Base-by-base conservation (phyloP, 2,888 invertebrate species). In the Metacarcinus magister region DNA sequence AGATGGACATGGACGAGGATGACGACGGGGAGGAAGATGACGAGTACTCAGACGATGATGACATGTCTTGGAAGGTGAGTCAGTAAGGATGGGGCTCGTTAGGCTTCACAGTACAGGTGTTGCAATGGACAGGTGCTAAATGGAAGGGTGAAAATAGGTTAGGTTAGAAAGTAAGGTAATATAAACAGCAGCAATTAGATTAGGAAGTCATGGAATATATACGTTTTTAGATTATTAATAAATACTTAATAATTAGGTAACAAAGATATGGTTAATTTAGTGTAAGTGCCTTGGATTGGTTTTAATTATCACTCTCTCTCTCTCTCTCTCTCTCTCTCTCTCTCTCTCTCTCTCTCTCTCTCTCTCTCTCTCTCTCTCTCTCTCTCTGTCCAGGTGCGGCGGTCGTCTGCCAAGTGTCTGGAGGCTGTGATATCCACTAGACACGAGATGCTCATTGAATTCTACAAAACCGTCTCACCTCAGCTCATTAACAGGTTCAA, bases 41-140 rank as follows among this genome's bases (percentile, higher is more conserved):
- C 97, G 99, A 99, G 97, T 99, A 99, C 97, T 99, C 99, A 92
- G 99, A 99, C 97, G 99, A 99, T 97, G 99, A 99, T 97, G 99
- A 99, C 97, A 99, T 99, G 99, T 99, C 99, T 96, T 99, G 99
- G 99, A 99, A 99, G 98, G 99, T 99, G 95, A 28, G 75, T 60
- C 19, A 5, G 2, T 19, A 2, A 5, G 16, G 60, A 19, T 10
- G 16, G 7, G 13, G 28, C 39, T 39, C 39, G 39, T 39, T 39
- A 39, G 39, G 39, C 39, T 39, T 39, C 2, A 39, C 39, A 39
- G 39, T 39, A 39, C 39, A 39, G 39, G 39, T n/a, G n/a, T n/a
- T n/a, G n/a, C n/a, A n/a, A n/a, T n/a, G n/a, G n/a, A n/a, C n/a
- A n/a, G n/a, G n/a, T n/a, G n/a, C n/a, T n/a, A 39, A 2, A 39